A percentile compares a stretch with the other conserved stretches of the same genome.
phyloP scores from a whole-genome alignment of 1,140 invertebrate species.

The Apis cerana region DNA sequence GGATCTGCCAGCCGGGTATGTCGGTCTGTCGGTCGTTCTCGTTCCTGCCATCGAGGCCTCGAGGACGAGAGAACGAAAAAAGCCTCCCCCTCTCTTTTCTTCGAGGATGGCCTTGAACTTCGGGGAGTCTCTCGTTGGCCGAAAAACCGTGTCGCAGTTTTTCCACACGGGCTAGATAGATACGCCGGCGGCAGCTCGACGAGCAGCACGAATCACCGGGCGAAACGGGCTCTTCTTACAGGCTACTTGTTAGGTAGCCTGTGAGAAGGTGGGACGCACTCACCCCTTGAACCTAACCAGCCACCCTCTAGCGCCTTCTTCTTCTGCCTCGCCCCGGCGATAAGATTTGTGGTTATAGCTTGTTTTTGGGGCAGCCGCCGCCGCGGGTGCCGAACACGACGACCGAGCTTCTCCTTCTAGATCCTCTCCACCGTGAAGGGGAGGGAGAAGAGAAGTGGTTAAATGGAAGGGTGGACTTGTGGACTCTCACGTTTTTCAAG shows the following conservation, averaged over 20 bases:
- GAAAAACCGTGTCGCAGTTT: conserved; percentile 75
- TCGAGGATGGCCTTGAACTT: conserved; percentile 73
- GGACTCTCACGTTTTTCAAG: background rate
- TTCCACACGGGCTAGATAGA: conserved; percentile 63
- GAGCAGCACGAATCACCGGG: conserved; percentile 70
- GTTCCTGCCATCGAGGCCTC: conserved; percentile 40
- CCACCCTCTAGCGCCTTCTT: conserved; percentile 55
- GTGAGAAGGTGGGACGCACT: conserved; percentile 66
- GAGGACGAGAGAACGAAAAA: conserved; percentile 64
- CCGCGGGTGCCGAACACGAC: conserved; percentile 49
- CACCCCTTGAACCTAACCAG: conserved; percentile 59
- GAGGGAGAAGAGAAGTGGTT: background rate
- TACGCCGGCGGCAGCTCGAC: conserved; percentile 58
- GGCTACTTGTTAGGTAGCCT: conserved; percentile 73
- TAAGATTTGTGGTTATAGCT: conserved; percentile 75
- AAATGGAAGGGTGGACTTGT: background rate
- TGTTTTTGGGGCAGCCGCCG: conserved; percentile 56
- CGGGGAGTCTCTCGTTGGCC: conserved; percentile 64
- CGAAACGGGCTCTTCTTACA: conserved; percentile 74
- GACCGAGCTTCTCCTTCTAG: conserved; percentile 19
- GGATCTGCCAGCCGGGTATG: conserved; percentile 41
- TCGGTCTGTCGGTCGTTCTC: conserved; percentile 61
- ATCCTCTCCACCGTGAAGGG: conserved; percentile 26
- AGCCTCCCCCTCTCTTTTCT: conserved; percentile 42
- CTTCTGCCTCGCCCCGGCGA: conserved; percentile 51